phyloP scores from a whole-genome alignment of 2,797 vertebrate species.

The Acrossocheilus wenchowensis region DNA sequence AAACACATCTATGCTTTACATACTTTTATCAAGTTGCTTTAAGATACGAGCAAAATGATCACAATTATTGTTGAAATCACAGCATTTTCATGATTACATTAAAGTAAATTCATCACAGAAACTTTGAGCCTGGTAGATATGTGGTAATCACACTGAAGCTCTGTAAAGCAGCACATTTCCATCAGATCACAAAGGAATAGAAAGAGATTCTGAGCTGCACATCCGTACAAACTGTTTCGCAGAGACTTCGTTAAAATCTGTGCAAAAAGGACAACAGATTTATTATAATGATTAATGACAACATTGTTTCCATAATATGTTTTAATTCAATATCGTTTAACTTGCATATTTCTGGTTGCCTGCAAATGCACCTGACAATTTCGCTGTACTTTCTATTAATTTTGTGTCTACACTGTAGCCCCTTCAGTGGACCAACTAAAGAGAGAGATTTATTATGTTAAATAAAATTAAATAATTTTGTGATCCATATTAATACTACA shows the following conservation, averaged over 20 bases:
- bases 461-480: neutral
- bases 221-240: neutral
- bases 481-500: neutral
- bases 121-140: neutral
- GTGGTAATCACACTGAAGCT: neutral
- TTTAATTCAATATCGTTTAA: neutral
- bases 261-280: neutral
- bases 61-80: neutral
- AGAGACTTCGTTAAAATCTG: neutral
- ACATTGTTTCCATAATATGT: neutral
- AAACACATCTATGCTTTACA: neutral
- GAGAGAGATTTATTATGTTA: neutral
- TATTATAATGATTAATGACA: neutral
- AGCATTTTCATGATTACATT: neutral
- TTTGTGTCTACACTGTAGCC: neutral
- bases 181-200: constrained; percentile 22
- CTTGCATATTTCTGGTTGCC: neutral
- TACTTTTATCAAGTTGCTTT: neutral
- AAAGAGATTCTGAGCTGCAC: neutral
- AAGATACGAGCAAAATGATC: neutral
- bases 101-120: neutral
- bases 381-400: neutral
- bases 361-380: neutral
- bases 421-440: neutral
- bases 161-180: neutral